Percentiles rank a stretch among this genome's conserved stretches.
These are phyloP conservation scores for Poeciliopsis gracilis DNA, from an alignment of 2,797 vertebrate species.

Conservation along the genomic window DNA sequence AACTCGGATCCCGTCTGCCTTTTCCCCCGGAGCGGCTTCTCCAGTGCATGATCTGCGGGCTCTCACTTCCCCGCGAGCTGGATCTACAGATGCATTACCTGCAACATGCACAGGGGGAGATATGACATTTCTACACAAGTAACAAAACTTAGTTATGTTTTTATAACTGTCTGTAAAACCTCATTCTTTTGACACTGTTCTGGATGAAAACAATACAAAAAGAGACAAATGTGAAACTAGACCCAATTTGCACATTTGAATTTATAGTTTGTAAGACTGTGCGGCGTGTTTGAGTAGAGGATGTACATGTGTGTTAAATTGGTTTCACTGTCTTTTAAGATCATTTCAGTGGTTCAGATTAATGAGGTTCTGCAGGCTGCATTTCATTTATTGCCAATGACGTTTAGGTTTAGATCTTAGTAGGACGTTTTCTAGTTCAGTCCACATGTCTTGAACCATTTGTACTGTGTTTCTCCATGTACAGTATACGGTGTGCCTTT, in stretches of 20 bases:
- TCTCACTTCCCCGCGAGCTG: constrained; percentile 79
- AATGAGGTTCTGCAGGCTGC: constrained; percentile 40
- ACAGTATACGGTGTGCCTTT: constrained; percentile 79
- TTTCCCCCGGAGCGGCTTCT: constrained; percentile 79
- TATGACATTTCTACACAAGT: constrained; percentile 70
- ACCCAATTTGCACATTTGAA: constrained; percentile 40
- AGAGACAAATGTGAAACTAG: constrained; percentile 29
- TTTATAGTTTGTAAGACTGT: constrained; percentile 27
- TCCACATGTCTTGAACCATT: constrained; percentile 66
- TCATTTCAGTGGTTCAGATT: constrained; percentile 27
- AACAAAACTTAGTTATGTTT: constrained; percentile 43
- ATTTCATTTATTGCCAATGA: constrained; percentile 62
- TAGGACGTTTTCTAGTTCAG: constrained; percentile 64
- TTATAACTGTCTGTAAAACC: constrained; percentile 36
- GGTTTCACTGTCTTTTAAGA: constrained; percentile 34
- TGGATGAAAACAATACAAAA: constrained; percentile 47
- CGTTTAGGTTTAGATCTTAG: constrained; percentile 61
- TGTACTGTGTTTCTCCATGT: constrained; percentile 71
- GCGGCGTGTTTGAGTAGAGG: constrained; percentile 23
- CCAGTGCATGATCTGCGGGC: constrained; percentile 85
- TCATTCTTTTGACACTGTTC: constrained; percentile 47
- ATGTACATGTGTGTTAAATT: constrained; percentile 32
- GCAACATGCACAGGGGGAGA: constrained; percentile 84
- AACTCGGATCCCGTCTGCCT: constrained; percentile 76
- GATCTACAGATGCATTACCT: constrained; percentile 86